Conservation (phyloP, 2,888 invertebrate genomes). For the Tanypteryx hageni region DNA sequence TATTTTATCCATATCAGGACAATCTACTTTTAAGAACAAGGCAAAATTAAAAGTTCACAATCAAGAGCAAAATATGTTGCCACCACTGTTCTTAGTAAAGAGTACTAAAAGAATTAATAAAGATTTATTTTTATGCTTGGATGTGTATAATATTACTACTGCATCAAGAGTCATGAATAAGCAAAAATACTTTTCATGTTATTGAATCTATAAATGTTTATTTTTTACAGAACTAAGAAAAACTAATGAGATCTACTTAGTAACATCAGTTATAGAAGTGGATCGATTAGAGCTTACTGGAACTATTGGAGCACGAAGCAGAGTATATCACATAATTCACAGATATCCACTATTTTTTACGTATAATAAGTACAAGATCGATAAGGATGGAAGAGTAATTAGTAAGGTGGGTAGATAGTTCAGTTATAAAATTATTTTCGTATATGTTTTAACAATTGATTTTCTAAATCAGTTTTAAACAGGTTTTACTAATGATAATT, state of each 20-base stretch:
- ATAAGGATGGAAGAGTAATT: constrained; percentile 15
- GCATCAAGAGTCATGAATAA: not conserved
- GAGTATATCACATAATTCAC: constrained; percentile 25
- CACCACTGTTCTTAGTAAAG: no score
- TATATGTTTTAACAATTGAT: not conserved
- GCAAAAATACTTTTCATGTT: not conserved
- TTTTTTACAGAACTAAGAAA: not conserved
- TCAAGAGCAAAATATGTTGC: no score
- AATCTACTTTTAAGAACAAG: no score
- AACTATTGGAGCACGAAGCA: not conserved
- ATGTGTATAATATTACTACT: no score
- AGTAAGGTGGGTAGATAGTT: not conserved
- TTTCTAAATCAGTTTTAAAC: not conserved
- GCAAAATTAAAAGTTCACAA: no score
- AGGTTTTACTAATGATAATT: not conserved
- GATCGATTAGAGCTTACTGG: constrained; percentile 40
- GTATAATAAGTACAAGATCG: constrained; percentile 4
- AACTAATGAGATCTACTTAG: not conserved
- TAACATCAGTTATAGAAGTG: not conserved
- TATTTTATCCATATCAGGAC: no score
- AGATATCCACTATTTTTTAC: constrained; percentile 40
- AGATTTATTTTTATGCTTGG: no score
- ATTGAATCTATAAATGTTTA: not conserved
- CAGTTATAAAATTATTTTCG: not conserved
- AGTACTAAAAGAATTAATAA: no score